These are phyloP conservation scores for Melanchra persicariae DNA, from an alignment of 2,888 invertebrate species.

Conservation along the genomic window DNA sequence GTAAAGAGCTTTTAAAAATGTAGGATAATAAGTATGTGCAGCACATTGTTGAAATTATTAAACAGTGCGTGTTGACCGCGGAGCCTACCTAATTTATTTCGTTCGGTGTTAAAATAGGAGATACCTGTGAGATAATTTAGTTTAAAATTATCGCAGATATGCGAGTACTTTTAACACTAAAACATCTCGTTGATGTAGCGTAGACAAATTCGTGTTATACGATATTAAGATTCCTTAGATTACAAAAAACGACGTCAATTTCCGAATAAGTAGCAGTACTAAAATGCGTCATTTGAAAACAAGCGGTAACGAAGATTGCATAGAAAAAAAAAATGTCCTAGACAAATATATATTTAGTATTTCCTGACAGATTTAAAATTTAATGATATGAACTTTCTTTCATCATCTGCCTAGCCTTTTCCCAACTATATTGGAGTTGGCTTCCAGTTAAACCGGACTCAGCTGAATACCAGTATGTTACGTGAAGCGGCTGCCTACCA, in stretches of 20 bases:
- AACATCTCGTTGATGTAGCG: background rate
- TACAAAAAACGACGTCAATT: background rate
- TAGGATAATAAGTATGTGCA: too few species aligned
- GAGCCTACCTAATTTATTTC: background rate
- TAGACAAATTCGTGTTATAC: background rate
- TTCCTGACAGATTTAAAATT: background rate
- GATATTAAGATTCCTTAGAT: background rate
- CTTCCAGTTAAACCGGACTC: too few species aligned
- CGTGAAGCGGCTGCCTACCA: too few species aligned
- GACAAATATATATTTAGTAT: background rate
- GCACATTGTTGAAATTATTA: too few species aligned
- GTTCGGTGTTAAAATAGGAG: background rate
- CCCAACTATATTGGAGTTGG: too few species aligned
- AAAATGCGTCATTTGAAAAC: too few species aligned
- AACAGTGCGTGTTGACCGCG: too few species aligned
- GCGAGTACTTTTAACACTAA: background rate
- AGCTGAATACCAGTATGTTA: too few species aligned
- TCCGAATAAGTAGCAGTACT: background rate
- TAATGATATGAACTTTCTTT: background rate
- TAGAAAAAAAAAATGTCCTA: background rate
- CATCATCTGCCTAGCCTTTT: too few species aligned
- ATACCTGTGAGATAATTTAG: background rate
- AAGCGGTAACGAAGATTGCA: too few species aligned
- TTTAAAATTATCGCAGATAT: background rate
- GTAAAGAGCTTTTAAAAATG: too few species aligned